Conservation (phyloP, 2,797 vertebrate species). For the Amblyopsis hoosieri region DNA sequence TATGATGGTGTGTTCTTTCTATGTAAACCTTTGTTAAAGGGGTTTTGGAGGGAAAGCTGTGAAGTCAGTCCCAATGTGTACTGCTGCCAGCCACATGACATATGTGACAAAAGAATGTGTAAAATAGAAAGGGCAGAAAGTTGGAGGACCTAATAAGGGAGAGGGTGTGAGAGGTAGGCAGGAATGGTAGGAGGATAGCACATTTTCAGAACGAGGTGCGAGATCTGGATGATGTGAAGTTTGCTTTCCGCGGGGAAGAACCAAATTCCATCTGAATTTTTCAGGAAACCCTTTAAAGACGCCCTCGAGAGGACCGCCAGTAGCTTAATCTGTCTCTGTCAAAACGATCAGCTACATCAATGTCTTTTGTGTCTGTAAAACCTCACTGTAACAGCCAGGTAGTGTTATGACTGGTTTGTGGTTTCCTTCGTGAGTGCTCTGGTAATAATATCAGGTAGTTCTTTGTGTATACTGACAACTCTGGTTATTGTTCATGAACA, state of each 20-base stretch:
- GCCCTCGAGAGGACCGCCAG: constrained; percentile 19
- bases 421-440: background rate
- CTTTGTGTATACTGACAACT: background rate
- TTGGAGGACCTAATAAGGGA: background rate
- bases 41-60: background rate
- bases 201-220: constrained; percentile 65
- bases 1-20: constrained; percentile 50
- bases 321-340: constrained; percentile 19
- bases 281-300: constrained; percentile 46
- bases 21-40: constrained; percentile 12
- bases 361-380: constrained; percentile 8
- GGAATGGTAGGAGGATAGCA: constrained; percentile 44
- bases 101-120: background rate
- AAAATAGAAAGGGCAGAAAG: background rate
- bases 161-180: constrained; percentile 31
- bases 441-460: background rate
- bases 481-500: too few relatives aligned
- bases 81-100: constrained; percentile 1
- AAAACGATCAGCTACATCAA: background rate
- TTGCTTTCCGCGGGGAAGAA: constrained; percentile 62
- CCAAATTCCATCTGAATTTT: constrained; percentile 64
- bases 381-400: background rate
- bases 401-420: background rate
- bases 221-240: constrained; percentile 55
- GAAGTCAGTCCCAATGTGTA: constrained; percentile 15